Conservation (phyloP, 1,140 invertebrate genomes). For the Solenopsis fugax region DNA sequence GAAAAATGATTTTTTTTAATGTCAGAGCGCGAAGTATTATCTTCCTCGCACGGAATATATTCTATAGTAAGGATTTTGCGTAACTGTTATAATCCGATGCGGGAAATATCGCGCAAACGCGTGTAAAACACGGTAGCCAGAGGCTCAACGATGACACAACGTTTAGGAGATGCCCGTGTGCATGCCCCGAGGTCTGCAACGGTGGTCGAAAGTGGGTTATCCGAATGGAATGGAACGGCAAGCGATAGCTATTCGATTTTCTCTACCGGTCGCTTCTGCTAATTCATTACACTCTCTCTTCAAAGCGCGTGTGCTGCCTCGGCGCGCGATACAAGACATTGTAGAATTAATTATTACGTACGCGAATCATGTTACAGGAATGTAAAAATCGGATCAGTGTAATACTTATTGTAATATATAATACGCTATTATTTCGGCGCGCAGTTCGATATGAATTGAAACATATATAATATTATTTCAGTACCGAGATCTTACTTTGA, state of each 20-base stretch:
- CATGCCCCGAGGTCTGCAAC: constrained; percentile 54
- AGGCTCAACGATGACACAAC: constrained; percentile 61
- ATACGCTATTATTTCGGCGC: too few relatives aligned
- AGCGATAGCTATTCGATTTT: constrained; percentile 71
- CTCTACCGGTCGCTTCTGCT: constrained; percentile 68
- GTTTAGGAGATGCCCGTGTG: constrained; percentile 53
- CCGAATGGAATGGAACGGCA: constrained; percentile 69
- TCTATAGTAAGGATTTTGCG: not conserved
- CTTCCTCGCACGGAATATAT: not conserved
- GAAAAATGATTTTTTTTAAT: not conserved
- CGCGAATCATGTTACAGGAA: not conserved
- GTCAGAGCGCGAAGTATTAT: not conserved
- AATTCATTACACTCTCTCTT: constrained; percentile 70
- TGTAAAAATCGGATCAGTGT: not conserved
- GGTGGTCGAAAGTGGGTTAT: constrained; percentile 75
- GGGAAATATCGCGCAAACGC: not conserved
- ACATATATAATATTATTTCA: too few relatives aligned
- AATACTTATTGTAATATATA: too few relatives aligned
- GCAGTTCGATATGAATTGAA: too few relatives aligned
- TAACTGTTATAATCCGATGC: not conserved
- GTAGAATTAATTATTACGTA: constrained; percentile 39
- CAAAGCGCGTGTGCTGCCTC: constrained; percentile 48
- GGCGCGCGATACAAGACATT: not conserved
- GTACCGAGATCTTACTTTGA: too few relatives aligned
- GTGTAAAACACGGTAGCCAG: not conserved